Evolutionary conservation across 2,113 vertebrate genomes (phyloP), one percentile per base, ranked within the genome.

Genomic region (Macquaria australasica): DNA sequence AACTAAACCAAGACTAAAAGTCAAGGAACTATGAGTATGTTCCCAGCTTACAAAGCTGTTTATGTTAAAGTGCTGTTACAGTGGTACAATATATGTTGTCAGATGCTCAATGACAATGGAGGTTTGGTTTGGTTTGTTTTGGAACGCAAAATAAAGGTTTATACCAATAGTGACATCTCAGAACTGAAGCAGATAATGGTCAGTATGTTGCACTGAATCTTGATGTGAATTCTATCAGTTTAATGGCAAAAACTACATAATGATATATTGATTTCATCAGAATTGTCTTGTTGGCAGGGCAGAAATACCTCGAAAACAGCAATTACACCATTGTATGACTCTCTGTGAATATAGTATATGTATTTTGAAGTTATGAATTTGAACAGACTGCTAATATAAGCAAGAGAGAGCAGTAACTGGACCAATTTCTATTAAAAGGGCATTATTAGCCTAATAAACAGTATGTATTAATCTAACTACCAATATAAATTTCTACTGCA

Each of bases 1-100:
- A 87, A 76, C 39, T 20, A 37, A 69, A 45, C 43, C 39, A 21
- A 70, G 3, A 59, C 9, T 55, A 56, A 48, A 72, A 73, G 37
- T 77, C 4, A 12, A 66, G 25, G 12, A 11, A 14, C 4, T 67
- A 18, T 58, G 31, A 53, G 3, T 56, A 16, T 21, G 5, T 12
- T 66, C 23, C 1, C 31, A 39, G 10, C 23, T 50, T 41, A 39
- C 25, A 75, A 28, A 70, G 48, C 25, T 41, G 43, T 39, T 62
- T 8, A 34, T 43, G 20, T 31, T 48, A n/a, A 66, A 53, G 37
- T 56, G 21, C 4, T 48, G 48, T 20, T 63, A 23, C 9, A 48
- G 23, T 20, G 48, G 4, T 28, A 55, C 21, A 28, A 18, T 43
- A 50, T 21, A 41, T 56, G 34, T 12, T 72, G 39, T 18, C 39